Conservation (phyloP, 2,113 vertebrate genomes). For the Marmota monax region DNA sequence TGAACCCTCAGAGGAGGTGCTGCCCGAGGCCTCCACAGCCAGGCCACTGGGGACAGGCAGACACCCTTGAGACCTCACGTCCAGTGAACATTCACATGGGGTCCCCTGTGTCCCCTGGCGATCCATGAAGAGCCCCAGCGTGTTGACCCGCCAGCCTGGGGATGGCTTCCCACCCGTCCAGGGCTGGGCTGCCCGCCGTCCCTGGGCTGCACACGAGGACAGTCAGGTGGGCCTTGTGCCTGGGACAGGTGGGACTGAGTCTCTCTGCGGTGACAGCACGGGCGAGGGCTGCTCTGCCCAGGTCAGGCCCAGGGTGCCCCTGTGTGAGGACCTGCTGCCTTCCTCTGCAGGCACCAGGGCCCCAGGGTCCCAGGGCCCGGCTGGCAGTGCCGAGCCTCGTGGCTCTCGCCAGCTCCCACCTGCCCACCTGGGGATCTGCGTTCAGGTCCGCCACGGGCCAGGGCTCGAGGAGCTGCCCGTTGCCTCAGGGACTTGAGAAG, state of each 20-base stretch:
- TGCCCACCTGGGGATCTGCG: not conserved
- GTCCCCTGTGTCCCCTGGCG: not conserved
- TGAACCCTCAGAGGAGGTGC: fast-evolving
- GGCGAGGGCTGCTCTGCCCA: not conserved
- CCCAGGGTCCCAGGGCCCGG: not conserved
- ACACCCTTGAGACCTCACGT: fast-evolving
- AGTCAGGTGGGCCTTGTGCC: fast-evolving
- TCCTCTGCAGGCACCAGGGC: too few relatives aligned
- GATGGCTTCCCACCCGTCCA: too few relatives aligned
- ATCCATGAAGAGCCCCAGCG: not conserved
- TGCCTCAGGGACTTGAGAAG: not conserved
- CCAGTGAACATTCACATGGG: too few relatives aligned
- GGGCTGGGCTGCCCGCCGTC: too few relatives aligned
- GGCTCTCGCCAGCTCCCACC: not conserved
- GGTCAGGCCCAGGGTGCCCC: not conserved
- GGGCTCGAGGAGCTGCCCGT: not conserved
- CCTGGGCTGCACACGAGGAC: too few relatives aligned
- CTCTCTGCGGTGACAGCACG: not conserved
- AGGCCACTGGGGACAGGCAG: fast-evolving
- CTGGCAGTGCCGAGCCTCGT: fast-evolving
- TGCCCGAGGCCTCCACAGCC: not conserved
- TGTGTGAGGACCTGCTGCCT: not conserved
- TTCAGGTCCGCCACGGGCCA: too few relatives aligned
- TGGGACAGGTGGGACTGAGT: not conserved
- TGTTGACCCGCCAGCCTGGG: fast-evolving